These are phyloP conservation scores for Rosalia funebris DNA, from an alignment of 2,888 invertebrate species.

Conservation along the genomic window DNA sequence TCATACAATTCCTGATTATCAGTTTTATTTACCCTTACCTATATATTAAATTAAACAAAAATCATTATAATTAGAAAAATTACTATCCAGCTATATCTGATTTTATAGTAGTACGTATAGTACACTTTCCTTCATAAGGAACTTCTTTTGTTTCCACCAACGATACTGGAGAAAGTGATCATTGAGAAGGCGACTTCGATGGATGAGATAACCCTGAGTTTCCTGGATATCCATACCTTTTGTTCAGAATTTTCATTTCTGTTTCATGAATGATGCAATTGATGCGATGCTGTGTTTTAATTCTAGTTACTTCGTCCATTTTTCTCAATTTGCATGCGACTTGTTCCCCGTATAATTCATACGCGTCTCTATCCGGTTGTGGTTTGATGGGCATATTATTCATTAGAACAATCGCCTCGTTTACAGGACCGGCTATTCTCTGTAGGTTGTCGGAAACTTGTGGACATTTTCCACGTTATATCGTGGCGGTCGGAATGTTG, in stretches of 20 bases:
- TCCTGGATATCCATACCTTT: neutral
- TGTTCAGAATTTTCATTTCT: neutral
- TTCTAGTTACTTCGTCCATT: neutral
- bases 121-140: too few relatives aligned
- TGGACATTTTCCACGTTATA: neutral
- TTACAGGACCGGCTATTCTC: neutral
- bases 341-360: conserved; percentile 9
- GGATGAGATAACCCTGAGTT: too few relatives aligned
- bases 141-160: too few relatives aligned
- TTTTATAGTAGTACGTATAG: too few relatives aligned
- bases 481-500: neutral
- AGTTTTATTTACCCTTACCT: too few relatives aligned
- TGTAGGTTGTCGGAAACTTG: neutral
- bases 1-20: too few relatives aligned
- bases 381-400: neutral
- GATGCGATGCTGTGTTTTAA: conserved; percentile 1
- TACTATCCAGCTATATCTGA: too few relatives aligned
- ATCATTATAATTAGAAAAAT: too few relatives aligned
- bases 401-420: neutral
- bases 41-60: too few relatives aligned
- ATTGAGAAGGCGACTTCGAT: too few relatives aligned
- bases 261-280: conserved; percentile 8
- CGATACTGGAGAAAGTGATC: too few relatives aligned
- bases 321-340: conserved; percentile 2
- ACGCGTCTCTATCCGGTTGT: neutral